phyloP scores from a whole-genome alignment of 30 jellyfish, hydroid and myxozoan species.

The Aurelia aurita region DNA sequence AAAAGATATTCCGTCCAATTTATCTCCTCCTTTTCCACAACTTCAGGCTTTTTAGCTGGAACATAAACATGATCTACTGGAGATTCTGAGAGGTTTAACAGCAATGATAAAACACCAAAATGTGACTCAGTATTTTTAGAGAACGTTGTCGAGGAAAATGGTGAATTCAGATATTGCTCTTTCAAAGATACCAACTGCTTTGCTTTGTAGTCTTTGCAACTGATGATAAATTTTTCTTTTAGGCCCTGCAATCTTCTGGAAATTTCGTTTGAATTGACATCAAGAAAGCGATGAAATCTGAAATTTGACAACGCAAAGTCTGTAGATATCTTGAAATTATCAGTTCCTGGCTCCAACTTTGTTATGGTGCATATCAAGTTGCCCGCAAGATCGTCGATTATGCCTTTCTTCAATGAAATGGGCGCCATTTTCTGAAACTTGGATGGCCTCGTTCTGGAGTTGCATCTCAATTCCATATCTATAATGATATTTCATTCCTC shows the following conservation, averaged over 20 bases:
- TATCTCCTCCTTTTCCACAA: conserved; percentile 30
- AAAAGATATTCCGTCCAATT: conserved; percentile 81
- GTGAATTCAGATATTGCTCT: conserved; percentile 52
- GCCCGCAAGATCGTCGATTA: conserved; percentile 65
- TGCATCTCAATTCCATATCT: too few species aligned
- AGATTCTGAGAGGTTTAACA: conserved; percentile 78
- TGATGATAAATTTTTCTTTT: conserved; percentile 61
- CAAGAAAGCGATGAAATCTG: conserved; percentile 86
- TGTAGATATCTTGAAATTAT: conserved; percentile 64
- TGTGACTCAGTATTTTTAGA: conserved; percentile 72
- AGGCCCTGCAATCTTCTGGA: conserved; percentile 75
- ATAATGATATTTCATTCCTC: too few species aligned
- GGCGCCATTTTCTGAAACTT: conserved; percentile 75
- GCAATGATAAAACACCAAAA: conserved; percentile 65
- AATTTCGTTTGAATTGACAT: conserved; percentile 85
- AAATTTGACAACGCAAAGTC: conserved; percentile 80
- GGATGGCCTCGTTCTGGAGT: too few species aligned
- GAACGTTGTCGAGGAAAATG: conserved; percentile 32
- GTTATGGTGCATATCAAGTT: conserved; percentile 42
- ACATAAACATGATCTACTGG: conserved; percentile 51
- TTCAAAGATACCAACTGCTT: conserved; percentile 43
- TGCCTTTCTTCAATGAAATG: conserved; percentile 79
- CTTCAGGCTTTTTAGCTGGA: neutral
- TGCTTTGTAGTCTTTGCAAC: conserved; percentile 78
- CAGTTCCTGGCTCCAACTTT: conserved; percentile 48